Base-by-base conservation (phyloP, 2,113 vertebrate genomes). In the Heloderma charlesbogerti region DNA sequence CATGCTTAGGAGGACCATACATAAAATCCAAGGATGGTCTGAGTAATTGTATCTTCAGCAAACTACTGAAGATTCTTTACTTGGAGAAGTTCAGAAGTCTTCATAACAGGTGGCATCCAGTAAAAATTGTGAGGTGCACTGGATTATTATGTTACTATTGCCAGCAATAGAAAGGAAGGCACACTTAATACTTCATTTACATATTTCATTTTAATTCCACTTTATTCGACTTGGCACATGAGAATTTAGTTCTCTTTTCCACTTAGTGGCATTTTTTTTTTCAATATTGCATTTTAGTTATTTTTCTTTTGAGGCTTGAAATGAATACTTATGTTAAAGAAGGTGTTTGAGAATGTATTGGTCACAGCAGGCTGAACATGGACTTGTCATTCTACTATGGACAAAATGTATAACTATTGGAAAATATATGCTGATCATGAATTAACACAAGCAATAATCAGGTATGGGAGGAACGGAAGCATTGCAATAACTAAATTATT, bases 381-480 rank as follows among this genome's bases (percentile, higher is more conserved):
- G 43, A 77, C 43, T 72, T 67, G 13, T 13, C 60, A 40, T 2
- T 86, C 25, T 57, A 54, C 9, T 86, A 78, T 4, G 60, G 67
- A 16, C 3, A 85, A 67, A 60, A 27, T 60, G 2, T 85, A 67
- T 72, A 86, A 60, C 84, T 74, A 89, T 67, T 66, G 31, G 84
- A 86, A 88, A 82, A 83, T 60, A 67, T 7, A 43, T 45, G 88
- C 6, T 63, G 1, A 37, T 90, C 74, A 86, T 54, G 22, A 80
- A 84, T 85, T 93, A 84, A 78, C 13, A n/a, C 16, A 79, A 27
- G 1, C 22, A 88, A 78, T 63, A 74, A 37, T 15, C 69, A 92
- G 66, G 45, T n/a, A 86, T 5, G 29, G 29, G 3, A 74, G n/a
- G 87, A 86, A 51, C 8, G 87, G 85, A 75, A 48, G 45, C 54